Evolutionary conservation across 1,140 invertebrate species (phyloP), one percentile per base, ranked within the genome.

Genomic region (Parapsyche elsis): DNA sequence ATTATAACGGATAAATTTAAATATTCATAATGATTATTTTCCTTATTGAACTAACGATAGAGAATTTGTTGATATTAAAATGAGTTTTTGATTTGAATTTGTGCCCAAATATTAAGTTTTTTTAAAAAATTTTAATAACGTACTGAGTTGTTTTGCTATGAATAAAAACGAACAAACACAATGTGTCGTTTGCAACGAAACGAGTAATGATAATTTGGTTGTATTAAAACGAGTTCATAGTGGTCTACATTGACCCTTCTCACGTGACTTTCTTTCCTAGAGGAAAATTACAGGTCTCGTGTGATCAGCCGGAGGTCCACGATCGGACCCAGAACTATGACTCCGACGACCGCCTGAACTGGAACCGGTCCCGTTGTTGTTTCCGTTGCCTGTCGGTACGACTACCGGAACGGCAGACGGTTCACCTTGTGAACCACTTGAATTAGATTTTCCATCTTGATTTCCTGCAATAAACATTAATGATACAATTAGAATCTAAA

Each of bases 251-350:
- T 26, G 26, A 46, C 45, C 67, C 21, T 53, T 70, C 23, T 67
- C 30, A 46, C 59, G 30, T 5, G 30, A 49, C 16, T 70, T 70
- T 53, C 26, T 71, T 12, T 78, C 67, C 84, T 87, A 88, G 80
- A 88, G 86, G 86, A 88, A 88, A 45, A 88, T 86, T 80, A 88
- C 88, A 64, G 88, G 87, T 16, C 87, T 74, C 77, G 86, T 85
- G 46, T 81, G 82, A 53, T 85, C 86, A 38, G 84, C 82, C 61
- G 85, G 84, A 30, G 84, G 85, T 83, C 85, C 85, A 30, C 84
- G 82, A 73, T 87, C 86, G 30, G 85, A 87, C 83, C 87, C 86
- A 83, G 86, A 87, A 81, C 85, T 86, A 83, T 86, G 85, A 75
- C 85, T 86, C 81, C 85, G 86, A 0, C 84, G 84, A 53, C 86